Conservation (phyloP, 2,888 invertebrate species). For the Pseudanteris insignis region DNA sequence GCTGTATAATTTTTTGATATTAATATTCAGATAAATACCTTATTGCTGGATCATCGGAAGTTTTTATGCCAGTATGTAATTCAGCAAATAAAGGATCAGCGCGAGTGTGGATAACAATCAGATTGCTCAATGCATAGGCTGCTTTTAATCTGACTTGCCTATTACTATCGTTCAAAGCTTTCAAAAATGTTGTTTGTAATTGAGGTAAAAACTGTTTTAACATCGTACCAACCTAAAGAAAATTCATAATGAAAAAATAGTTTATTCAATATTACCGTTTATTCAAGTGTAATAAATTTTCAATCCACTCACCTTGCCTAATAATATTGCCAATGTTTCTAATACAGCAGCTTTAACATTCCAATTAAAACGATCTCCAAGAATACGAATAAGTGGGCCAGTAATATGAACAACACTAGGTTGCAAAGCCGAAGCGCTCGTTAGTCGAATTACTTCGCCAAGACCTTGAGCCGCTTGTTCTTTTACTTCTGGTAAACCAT, state of each 20-base stretch:
- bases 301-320: constrained; percentile 85
- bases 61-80: constrained; percentile 85
- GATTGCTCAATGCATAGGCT: constrained; percentile 84
- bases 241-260: too few relatives aligned
- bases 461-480: constrained; percentile 94
- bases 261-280: too few relatives aligned
- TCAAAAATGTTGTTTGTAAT: constrained; percentile 96
- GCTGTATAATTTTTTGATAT: too few relatives aligned
- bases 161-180: constrained; percentile 90
- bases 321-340: constrained; percentile 90
- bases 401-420: constrained; percentile 97
- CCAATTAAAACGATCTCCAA: constrained; percentile 93
- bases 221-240: constrained; percentile 84
- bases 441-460: constrained; percentile 80
- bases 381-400: constrained; percentile 95
- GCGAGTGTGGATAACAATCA: constrained; percentile 90
- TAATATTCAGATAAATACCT: constrained; percentile 63
- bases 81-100: constrained; percentile 96
- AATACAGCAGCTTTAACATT: constrained; percentile 96
- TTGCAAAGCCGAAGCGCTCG: constrained; percentile 87
- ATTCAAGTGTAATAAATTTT: too few relatives aligned
- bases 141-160: constrained; percentile 89
- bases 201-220: constrained; percentile 98
- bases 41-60: constrained; percentile 83
- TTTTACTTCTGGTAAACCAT: constrained; percentile 94